Evolutionary conservation across 2,888 invertebrate genomes (phyloP), one percentile per base, ranked within the genome.

Genomic region (Stenodema calcarata): DNA sequence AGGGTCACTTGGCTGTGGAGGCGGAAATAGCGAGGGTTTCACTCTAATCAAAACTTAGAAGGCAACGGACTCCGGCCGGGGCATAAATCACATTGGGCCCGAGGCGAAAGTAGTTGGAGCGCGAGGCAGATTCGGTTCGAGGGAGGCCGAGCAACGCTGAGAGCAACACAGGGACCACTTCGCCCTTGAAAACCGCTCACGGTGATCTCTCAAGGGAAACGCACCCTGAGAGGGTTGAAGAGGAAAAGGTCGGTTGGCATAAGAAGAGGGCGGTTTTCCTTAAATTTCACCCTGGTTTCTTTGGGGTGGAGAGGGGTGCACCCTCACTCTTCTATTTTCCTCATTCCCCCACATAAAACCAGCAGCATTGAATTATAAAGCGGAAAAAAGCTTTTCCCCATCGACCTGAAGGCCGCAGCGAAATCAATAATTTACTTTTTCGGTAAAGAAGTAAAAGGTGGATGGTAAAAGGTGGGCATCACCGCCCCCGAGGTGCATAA

Each of bases 381-480:
- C 42, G 82, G 82, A 82, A 82, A 62, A 69, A 82, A 82, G 69
- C 82, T 69, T 82, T 82, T 82, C 35, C 82, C 82, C 82, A 82
- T 82, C 82, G 82, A 42, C 82, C 82, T 82, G 82, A 82, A 47
- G 80, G 69, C 62, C 35, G 69, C 30, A 78, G 35, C 69, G 23
- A 42, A 82, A 82, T 82, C 82, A 82, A 82, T 82, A 82, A 82
- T 82, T 82, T 70, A 82, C 82, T 62, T n/a, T 62, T n/a, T 62
- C 23, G 27, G 62, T 62, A 11, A 6, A 50, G 42, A 28, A 78
- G 50, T 35, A 73, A 73, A 73, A 35, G 73, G 30, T 35, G 73
- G 35, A 35, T 16, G 30, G n/a, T n/a, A 11, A 18, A 23, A 1
- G 28, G 73, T 16, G 73, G 41, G 27, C 23, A 44, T 12, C n/a